Evolutionary conservation across 2,797 vertebrate species (phyloP).

Genomic region (Pipistrellus nathusii): DNA sequence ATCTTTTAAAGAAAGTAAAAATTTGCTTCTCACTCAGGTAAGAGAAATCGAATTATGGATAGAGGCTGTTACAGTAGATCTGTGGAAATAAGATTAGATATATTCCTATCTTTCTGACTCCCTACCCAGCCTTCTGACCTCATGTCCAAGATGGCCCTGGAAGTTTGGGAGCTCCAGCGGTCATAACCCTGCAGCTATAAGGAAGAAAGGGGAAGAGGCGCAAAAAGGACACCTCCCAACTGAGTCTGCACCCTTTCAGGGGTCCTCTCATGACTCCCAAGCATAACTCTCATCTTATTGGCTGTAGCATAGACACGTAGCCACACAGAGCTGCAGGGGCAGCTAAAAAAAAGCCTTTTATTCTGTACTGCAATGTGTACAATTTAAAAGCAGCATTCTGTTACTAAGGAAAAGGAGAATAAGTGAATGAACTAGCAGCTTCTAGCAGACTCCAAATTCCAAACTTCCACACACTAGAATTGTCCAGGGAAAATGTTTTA

Average conservation of each 20-base stretch:
- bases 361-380: background rate
- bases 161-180: background rate
- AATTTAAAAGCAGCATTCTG: background rate
- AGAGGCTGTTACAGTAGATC: background rate
- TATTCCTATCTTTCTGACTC: background rate
- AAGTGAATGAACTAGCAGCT: background rate
- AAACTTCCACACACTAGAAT: background rate
- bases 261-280: background rate
- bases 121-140: background rate
- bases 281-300: background rate
- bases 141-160: background rate
- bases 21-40: background rate
- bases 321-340: background rate
- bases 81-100: too few relatives aligned
- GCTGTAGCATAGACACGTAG: background rate
- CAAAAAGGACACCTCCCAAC: background rate
- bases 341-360: background rate
- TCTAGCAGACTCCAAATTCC: background rate
- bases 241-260: background rate
- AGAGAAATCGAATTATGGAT: background rate
- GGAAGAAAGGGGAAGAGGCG: background rate
- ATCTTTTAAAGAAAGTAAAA: background rate
- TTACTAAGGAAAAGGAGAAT: background rate
- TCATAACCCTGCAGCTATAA: background rate
- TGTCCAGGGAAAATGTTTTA: background rate